Evolutionary conservation across 2,797 vertebrate genomes (phyloP).

Genomic region (Peromyscus aztecus): DNA sequence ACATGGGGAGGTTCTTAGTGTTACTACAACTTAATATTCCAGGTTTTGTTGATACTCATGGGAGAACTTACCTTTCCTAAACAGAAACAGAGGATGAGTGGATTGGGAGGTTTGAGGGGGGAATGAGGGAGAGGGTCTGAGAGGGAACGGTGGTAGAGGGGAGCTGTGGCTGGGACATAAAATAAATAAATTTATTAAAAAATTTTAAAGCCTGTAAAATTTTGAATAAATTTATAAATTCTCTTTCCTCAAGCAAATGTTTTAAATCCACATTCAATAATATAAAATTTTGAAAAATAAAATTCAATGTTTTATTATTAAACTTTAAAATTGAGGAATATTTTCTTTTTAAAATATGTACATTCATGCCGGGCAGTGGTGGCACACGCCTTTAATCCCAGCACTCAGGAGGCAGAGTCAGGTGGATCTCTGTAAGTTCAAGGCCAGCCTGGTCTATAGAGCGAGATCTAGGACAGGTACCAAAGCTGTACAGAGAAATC

Average conservation of each 20-base stretch:
- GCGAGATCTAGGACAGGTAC: too few species aligned
- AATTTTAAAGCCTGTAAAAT: neutral
- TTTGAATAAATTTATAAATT: neutral
- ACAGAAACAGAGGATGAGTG: neutral
- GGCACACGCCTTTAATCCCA: too few species aligned
- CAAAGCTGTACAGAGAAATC: too few species aligned
- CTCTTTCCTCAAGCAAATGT: neutral
- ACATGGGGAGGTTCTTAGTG: neutral
- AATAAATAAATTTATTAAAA: neutral
- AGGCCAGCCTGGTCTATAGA: too few species aligned
- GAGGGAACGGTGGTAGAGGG: neutral
- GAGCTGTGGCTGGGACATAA: neutral
- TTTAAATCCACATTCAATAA: conserved; percentile 72
- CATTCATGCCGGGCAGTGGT: neutral
- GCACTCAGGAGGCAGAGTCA: too few species aligned
- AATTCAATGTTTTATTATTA: conserved; percentile 59
- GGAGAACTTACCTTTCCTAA: neutral
- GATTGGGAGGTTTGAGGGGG: neutral
- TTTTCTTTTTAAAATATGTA: neutral
- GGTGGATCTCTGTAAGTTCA: too few species aligned
- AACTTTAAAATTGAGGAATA: conserved; percentile 75
- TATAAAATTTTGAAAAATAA: conserved; percentile 41
- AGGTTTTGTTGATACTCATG: neutral
- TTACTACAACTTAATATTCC: neutral
- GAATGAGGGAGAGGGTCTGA: neutral